Evolutionary conservation across 2,113 vertebrate species (phyloP).

Genomic region (Halcyon malimbica): DNA sequence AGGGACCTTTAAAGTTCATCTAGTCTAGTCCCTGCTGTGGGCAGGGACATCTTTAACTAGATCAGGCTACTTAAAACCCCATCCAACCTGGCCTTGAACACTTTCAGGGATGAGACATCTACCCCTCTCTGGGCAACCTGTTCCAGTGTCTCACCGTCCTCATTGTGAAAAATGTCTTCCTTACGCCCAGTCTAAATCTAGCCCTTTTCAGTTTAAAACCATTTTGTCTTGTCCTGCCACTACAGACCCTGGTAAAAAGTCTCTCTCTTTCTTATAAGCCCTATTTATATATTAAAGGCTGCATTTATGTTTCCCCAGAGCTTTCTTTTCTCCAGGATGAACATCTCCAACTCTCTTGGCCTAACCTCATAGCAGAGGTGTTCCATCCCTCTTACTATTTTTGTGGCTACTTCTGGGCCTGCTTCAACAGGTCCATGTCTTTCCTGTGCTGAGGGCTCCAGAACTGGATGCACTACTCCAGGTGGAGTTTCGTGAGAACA

Average conservation of each 20-base stretch:
- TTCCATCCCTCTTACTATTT: no score
- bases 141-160: neutral
- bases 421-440: no score
- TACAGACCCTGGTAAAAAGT: neutral
- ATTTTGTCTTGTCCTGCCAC: neutral
- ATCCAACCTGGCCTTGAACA: neutral
- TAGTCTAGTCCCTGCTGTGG: fast-evolving
- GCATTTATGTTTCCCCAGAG: neutral
- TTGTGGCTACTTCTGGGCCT: no score
- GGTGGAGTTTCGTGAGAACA: no score
- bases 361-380: no score
- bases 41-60: neutral
- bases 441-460: no score
- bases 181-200: neutral
- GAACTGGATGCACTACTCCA: no score
- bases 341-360: no score
- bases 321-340: neutral
- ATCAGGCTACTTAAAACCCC: neutral
- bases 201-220: neutral
- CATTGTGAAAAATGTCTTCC: neutral
- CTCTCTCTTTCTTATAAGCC: neutral
- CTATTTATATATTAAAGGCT: neutral
- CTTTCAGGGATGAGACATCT: no score
- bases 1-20: neutral
- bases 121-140: neutral